Base-by-base conservation (phyloP, 2,113 vertebrate genomes). In the Solea senegalensis region DNA sequence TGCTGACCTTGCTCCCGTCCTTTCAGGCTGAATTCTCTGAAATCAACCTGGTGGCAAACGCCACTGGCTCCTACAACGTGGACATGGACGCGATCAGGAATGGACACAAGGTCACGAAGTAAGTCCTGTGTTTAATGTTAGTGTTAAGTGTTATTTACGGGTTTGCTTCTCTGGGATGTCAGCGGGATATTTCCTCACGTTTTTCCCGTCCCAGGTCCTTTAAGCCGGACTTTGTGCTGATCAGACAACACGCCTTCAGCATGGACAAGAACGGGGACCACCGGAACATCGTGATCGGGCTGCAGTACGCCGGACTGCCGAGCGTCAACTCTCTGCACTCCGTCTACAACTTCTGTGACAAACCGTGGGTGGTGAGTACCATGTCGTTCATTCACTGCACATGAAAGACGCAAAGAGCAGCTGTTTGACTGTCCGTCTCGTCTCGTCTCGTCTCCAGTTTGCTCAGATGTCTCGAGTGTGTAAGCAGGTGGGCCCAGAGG, bases 261-360 rank as follows among this genome's bases (percentile, higher is more conserved):
- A 97, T 96, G 96, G 96, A 95, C 7, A 95, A 94, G 67, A 95
- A 95, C 1, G 96, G 96, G 74, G 96, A 97, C 85, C 95, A 95
- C 86, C 91, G 96, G 15, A 96, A 95, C 88, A 89, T 97, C 55
- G 95, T 97, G 77, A 97, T 97, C 10, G 96, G 96, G 5, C 83
- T 97, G 82, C 96, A 97, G 86, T 97, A 97, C 15, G 95, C 95
- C 1, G 96, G 96, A 0, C 86, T 97, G 51, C 95, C 94, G 53
- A 95, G 95, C 53, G 90, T 96, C 43, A 97, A 97, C 91, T 95
- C 96, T 52, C 76, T 97, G 82, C 96, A 96, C 84, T 96, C 96
- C 4, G 93, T 96, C 62, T 97, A 97, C 92, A 97, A 96, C 89
- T 97, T 97, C 90, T 97, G 96, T 72, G 95, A 96, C 92, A 97